phyloP scores from a whole-genome alignment of 1,140 invertebrate genomes.

The Diabrotica undecimpunctata region DNA sequence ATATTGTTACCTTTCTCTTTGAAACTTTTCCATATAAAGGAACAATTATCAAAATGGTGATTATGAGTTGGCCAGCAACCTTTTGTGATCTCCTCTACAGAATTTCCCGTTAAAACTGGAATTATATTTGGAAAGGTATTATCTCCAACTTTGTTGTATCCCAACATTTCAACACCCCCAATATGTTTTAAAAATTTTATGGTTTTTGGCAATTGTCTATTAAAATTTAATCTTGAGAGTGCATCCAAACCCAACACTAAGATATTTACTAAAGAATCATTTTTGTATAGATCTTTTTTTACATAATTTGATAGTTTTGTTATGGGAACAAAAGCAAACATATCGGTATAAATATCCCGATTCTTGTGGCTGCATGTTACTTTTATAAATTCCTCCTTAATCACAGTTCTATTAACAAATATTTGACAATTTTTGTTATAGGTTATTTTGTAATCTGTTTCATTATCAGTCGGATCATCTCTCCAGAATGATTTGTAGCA shows the following conservation, averaged over 20 bases:
- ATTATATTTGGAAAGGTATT: conserved; percentile 82
- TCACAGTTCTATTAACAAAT: conserved; percentile 47
- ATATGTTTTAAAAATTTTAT: conserved; percentile 57
- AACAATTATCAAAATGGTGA: conserved; percentile 63
- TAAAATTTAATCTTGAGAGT: conserved; percentile 79
- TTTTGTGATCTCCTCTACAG: conserved; percentile 56
- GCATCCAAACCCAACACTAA: conserved; percentile 83
- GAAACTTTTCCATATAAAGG: conserved; percentile 77
- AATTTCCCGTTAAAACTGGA: conserved; percentile 67
- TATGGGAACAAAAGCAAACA: conserved; percentile 62
- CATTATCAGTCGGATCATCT: conserved; percentile 46
- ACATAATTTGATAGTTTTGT: conserved; percentile 42
- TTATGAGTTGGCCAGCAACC: conserved; percentile 54
- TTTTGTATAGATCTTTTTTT: conserved; percentile 30
- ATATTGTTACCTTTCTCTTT: conserved; percentile 63
- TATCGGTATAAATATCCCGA: conserved; percentile 61
- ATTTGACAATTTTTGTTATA: conserved; percentile 48
- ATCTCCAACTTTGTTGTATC: conserved; percentile 79
- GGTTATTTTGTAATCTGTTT: conserved; percentile 47
- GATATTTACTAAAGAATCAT: conserved; percentile 55
- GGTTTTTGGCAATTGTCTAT: conserved; percentile 75
- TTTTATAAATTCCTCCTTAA: conserved; percentile 59
- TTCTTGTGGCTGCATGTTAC: conserved; percentile 56
- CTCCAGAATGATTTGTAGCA: conserved; percentile 62
- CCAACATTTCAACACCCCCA: conserved; percentile 64